Evolutionary conservation across 2,888 invertebrate genomes (phyloP), one percentile per base, ranked within the genome.

Genomic region (Drosophila barbarae): DNA sequence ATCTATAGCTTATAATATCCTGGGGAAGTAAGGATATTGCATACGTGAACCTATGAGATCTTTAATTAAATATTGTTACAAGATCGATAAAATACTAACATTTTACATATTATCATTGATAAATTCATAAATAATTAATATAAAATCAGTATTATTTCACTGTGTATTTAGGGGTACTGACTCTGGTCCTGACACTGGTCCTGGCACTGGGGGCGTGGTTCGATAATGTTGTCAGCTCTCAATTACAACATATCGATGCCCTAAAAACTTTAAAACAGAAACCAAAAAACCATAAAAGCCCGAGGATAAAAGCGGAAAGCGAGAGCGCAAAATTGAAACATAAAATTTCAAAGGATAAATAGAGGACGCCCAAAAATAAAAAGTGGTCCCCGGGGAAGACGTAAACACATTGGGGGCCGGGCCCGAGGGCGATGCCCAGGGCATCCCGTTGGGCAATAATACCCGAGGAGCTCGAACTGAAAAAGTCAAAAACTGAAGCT

Each of bases 181-280:
- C 18, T 15, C 15, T 28, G 41, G 12, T 6, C 7, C 38, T 18
- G 38, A 8, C 28, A 30, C 18, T 30, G 32, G 41, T 23, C 21
- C 26, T 35, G 18, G 28, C 51, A 10, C 15, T 46, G 21, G 38
- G 38, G 65, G 67, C 59, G 68, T 67, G 44, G 38, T 15, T 49
- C 68, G 67, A 67, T 68, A 68, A 68, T 68, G 59, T 59, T 68
- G 67, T 68, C 67, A 68, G 68, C 49, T 67, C 68, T 53, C 53
- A 68, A 67, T 68, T 68, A 67, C 52, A 67, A 44, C 28, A 9
- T 9, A 61, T 60, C 10, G 41, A 46, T 59, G 36, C 26, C 42
- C 15, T 10, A 3, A 30, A 47, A n/a, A 38, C 9, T 18, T 0
- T 18, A 39, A 34, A 30, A 30, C 8, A n/a, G 8, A 18, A 30